These are phyloP conservation scores for Hirudo medicinalis DNA, from an alignment of 1,140 invertebrate genomes.

Conservation along the genomic window DNA sequence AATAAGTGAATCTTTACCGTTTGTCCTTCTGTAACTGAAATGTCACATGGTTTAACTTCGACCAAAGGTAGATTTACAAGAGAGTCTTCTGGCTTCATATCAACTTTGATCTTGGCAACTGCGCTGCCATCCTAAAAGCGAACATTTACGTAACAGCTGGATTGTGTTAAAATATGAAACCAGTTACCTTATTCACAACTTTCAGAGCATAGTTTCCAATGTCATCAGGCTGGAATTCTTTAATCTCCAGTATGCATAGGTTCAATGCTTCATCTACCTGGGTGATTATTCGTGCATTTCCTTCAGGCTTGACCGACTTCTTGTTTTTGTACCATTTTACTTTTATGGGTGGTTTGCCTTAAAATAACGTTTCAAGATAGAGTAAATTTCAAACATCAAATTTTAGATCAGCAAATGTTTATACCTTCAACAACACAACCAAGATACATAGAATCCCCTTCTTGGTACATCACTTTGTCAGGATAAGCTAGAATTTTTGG, in stretches of 20 bases:
- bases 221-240: conserved; percentile 14
- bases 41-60: not conserved
- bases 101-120: conserved; percentile 9
- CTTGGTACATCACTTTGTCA: no score
- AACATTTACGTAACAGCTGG: not conserved
- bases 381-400: no score
- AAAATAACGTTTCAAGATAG: no score
- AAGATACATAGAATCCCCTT: no score
- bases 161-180: not conserved
- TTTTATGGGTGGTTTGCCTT: not conserved
- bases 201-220: conserved; percentile 17
- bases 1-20: not conserved
- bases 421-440: no score
- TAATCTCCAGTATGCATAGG: conserved; percentile 3
- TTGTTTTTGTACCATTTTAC: conserved; percentile 21
- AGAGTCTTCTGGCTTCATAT: not conserved
- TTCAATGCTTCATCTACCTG: conserved; percentile 13
- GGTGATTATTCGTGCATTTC: conserved; percentile 12
- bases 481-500: no score
- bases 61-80: conserved; percentile 9
- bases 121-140: conserved; percentile 7
- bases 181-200: conserved; percentile 1
- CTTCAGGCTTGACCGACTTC: conserved; percentile 16
- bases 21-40: conserved; percentile 1
- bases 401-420: no score